phyloP scores from a whole-genome alignment of 2,113 vertebrate genomes.

The Camelus dromedarius region DNA sequence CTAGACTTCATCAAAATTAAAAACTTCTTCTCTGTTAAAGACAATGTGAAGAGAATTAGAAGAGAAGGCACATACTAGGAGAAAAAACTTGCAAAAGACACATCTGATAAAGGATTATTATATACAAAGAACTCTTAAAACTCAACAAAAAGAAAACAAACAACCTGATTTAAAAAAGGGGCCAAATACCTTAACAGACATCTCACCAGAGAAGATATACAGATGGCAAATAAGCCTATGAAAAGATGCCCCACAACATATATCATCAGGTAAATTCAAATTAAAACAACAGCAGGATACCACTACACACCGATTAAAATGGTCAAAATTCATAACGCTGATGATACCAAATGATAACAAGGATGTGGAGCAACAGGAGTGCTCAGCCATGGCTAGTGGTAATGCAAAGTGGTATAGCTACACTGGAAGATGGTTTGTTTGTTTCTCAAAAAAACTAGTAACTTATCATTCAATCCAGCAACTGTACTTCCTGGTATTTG shows the following conservation, averaged over 20 bases:
- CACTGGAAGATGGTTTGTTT: accelerated
- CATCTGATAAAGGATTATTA: neutral
- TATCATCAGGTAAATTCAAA: neutral
- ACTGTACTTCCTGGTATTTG: neutral
- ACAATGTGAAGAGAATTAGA: neutral
- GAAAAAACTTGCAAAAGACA: neutral
- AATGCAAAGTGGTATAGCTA: neutral
- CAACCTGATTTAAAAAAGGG: neutral
- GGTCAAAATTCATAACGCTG: neutral
- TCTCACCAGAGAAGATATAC: neutral
- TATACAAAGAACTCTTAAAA: neutral
- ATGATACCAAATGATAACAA: neutral
- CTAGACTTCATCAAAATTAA: neutral
- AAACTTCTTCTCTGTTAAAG: neutral
- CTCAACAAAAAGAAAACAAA: neutral
- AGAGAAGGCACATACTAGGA: neutral
- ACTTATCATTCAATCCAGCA: neutral
- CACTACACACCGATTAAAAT: neutral
- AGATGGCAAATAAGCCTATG: too few species aligned
- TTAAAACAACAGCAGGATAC: neutral
- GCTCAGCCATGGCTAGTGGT: neutral
- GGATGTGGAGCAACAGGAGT: neutral
- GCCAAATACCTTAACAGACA: neutral
- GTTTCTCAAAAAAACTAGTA: neutral
- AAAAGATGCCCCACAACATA: too few species aligned